Evolutionary conservation across 2,113 vertebrate species (phyloP), one percentile per base, ranked within the genome.

Genomic region (Mungos mungo): DNA sequence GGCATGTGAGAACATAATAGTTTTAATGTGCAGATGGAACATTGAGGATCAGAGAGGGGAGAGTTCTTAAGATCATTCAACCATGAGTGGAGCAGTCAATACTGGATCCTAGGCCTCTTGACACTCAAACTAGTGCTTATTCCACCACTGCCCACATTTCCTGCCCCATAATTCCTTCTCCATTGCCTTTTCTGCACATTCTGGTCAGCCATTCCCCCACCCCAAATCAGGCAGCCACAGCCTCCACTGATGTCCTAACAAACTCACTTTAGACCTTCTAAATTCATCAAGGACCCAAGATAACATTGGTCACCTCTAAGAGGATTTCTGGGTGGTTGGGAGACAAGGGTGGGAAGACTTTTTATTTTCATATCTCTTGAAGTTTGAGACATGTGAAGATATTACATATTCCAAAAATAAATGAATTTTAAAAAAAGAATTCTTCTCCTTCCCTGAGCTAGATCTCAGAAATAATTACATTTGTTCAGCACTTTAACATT

Each of bases 261-360:
- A 86, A 25, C n/a, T 93, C 72, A 74, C 45, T 86, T 88, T 60
- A 93, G 50, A 88, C 15, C 72, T 90, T 71, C 68, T 77, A 86
- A 84, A 94, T n/a, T 65, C 60, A 88, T 27, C 0, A 12, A 90
- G 33, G 47, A 14, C 35, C 38, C 41, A 25, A 91, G 45, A 90
- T 65, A 69, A 92, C 11, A 47, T 19, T 25, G 50, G 57, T 91
- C 52, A 77, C 27, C 7, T 92, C 21, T 29, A 65, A 86, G 83
- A 95, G 5, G 19, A 83, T 8, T 82, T 35, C 76, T 95, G 19
- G 25, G 12, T 66, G 13, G 16, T 47, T 89, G 65, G 66, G 60
- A 29, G 50, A n/a, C 10, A 65, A 29, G 13, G 14, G 2, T n/a
- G 21, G 15, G 8, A 88, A 86, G 60, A 35, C n/a, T 45, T 85